A percentile compares a stretch with the other conserved stretches of the same genome.
phyloP scores from a whole-genome alignment of 2,888 invertebrate species.

The Thymelicus acteon region DNA sequence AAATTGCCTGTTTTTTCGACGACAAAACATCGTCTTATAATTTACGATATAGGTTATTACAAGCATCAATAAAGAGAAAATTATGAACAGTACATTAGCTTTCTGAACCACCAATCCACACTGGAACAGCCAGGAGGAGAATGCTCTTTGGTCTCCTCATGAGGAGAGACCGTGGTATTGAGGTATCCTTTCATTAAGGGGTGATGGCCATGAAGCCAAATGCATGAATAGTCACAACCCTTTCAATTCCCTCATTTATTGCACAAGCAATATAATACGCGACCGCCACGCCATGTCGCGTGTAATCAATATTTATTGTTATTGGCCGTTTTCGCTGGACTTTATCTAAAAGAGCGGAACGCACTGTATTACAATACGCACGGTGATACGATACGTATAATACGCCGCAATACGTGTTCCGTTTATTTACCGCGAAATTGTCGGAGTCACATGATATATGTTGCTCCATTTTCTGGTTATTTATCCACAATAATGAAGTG shows the following conservation, averaged over 20 bases:
- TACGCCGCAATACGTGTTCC: slow-evolving; percentile 22
- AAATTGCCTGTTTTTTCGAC: slow-evolving; percentile 55
- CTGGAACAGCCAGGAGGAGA: too few species aligned
- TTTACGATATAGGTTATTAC: slow-evolving; percentile 41
- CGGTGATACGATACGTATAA: slow-evolving; percentile 23
- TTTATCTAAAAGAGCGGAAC: slow-evolving; percentile 44
- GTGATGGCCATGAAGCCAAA: too few species aligned
- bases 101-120: too few species aligned
- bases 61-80: background rate
- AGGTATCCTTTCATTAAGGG: too few species aligned
- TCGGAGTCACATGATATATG: slow-evolving; percentile 1
- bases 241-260: background rate
- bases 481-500: too few species aligned
- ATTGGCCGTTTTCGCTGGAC: slow-evolving; percentile 45
- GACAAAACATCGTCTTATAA: slow-evolving; percentile 47
- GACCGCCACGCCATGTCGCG: slow-evolving; percentile 40
- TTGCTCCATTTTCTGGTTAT: slow-evolving; percentile 6
- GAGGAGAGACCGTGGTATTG: too few species aligned
- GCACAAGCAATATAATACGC: background rate
- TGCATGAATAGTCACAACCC: background rate
- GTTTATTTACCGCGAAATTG: slow-evolving; percentile 24
- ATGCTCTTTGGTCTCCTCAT: too few species aligned
- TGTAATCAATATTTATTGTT: slow-evolving; percentile 55
- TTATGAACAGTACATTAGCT: background rate
- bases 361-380: slow-evolving; percentile 25